These are phyloP conservation scores for Pterocles orientalis DNA, from an alignment of 2,113 vertebrate genomes.

Conservation along the genomic window DNA sequence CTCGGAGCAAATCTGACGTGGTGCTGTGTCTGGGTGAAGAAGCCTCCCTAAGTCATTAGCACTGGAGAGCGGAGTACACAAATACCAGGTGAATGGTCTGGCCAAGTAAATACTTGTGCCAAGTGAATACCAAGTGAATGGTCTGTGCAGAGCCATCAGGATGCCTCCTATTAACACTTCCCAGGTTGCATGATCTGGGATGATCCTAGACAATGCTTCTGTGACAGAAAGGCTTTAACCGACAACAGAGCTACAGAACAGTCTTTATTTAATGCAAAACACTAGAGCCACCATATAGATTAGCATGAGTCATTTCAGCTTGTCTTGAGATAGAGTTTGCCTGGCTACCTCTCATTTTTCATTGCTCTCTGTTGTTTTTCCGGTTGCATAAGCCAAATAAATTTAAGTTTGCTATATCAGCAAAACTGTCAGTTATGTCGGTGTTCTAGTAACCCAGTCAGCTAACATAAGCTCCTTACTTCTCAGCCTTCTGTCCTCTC, in stretches of 20 bases:
- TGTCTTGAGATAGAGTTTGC: background rate
- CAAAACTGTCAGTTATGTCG: background rate
- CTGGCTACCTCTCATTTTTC: slow-evolving; percentile 1
- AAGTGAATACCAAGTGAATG: too few relatives aligned
- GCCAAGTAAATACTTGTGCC: too few relatives aligned
- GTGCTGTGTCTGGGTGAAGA: background rate
- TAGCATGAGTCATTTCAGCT: background rate
- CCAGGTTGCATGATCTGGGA: background rate
- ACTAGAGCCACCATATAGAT: background rate
- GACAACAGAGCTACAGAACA: background rate
- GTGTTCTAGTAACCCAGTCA: slow-evolving; percentile 13
- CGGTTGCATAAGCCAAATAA: background rate
- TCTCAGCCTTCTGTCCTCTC: slow-evolving; percentile 22
- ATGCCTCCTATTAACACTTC: background rate
- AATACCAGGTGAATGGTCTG: background rate
- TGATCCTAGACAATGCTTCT: background rate
- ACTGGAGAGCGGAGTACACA: background rate
- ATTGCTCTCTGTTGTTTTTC: background rate
- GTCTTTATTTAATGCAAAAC: background rate
- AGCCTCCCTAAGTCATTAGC: background rate
- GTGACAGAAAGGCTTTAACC: background rate
- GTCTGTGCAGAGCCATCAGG: background rate
- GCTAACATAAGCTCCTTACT: slow-evolving; percentile 49
- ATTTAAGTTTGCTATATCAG: background rate
- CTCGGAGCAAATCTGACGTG: background rate